Evolutionary conservation across 2,888 invertebrate genomes (phyloP), one percentile per base, ranked within the genome.

Genomic region (Omphaloscelis lunosa): DNA sequence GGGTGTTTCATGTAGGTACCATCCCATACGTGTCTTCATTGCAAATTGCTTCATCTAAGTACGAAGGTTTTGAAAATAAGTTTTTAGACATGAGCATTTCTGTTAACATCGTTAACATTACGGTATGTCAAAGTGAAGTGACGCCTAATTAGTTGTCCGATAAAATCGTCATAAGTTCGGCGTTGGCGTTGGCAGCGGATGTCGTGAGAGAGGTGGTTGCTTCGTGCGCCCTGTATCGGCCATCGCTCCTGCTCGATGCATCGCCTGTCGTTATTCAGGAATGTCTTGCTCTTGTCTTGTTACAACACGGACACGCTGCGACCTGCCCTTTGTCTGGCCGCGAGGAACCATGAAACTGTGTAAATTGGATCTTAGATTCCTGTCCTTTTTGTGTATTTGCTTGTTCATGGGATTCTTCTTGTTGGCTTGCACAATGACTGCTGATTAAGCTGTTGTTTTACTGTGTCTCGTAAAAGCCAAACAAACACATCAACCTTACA

Each of bases 211-310:
- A 79, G 84, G 89, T 87, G 86, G 86, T 83, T 80, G 82, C 71
- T 79, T 86, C 88, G 88, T 89, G 88, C 86, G 65, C 70, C 56
- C 75, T 75, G 87, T 92, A 93, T 92, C 93, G 91, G 88, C 75
- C 93, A 93, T 93, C 93, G 91, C 89, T 87, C 88, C 78, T 84
- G 86, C 90, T 89, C 89, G 89, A 67, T 89, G 89, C 90, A 89
- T 84, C 88, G 91, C 89, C 87, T 87, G 89, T 89, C 81, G 88
- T 89, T 90, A 88, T 88, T 85, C 82, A 80, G 86, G 87, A 89
- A 88, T 89, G 86, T 88, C 86, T 89, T 82, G 82, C 80, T 78
- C 77, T 84, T 86, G 85, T 81, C 80, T 85, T 84, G 88, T 88
- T 87, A 85, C 87, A 80, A 69, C 79, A 70, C 79, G 75, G 87